Base-by-base conservation (phyloP, 2,888 invertebrate species). In the Hirtodrosophila cameraria region DNA sequence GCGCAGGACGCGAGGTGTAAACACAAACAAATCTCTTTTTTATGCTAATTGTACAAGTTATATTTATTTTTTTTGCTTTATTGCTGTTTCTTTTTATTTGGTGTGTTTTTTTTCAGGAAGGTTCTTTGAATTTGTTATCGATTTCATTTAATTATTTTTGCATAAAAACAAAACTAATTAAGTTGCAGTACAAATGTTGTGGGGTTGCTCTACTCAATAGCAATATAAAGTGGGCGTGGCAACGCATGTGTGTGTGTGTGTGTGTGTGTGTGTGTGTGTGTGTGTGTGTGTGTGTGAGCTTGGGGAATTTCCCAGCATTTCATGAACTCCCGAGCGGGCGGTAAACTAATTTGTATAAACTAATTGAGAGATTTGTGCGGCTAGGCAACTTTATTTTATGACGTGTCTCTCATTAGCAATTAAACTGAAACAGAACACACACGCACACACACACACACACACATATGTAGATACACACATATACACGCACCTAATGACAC, bases 1-100 rank as follows among this genome's bases (percentile, higher is more conserved):
- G 7, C 4, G 20, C 18, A 39, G 33, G 27, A n/a, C 13, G 23
- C 27, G 61, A 74, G 78, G 73, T 79, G 83, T 63, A 70, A 80
- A 73, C 75, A 71, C 73, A 77, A 85, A 88, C 78, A 88, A 88
- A 88, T 88, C 72, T 75, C 71, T 78, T 87, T 88, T 88, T 88
- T 88, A 88, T 88, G 88, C 73, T 88, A 88, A 88, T 88, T 82
- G 84, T 42, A 18, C 15, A 66, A 77, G 74, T 70, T 76, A 67
- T 64, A 75, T 73, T 75, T 79, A 46, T 60, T 54, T 49, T 23
- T 53, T 53, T 67, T 58, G 52, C 39, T 54, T 55, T 62, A 57
- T 35, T 39, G 27, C 18, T 53, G 28, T 55, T 57, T 31, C 16
- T 52, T 52, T 31, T 57, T 58, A 23, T 20, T 39, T 18, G 27